Evolutionary conservation across 2,797 vertebrate genomes (phyloP).

Genomic region (Parauchenoglanis punctatus): DNA sequence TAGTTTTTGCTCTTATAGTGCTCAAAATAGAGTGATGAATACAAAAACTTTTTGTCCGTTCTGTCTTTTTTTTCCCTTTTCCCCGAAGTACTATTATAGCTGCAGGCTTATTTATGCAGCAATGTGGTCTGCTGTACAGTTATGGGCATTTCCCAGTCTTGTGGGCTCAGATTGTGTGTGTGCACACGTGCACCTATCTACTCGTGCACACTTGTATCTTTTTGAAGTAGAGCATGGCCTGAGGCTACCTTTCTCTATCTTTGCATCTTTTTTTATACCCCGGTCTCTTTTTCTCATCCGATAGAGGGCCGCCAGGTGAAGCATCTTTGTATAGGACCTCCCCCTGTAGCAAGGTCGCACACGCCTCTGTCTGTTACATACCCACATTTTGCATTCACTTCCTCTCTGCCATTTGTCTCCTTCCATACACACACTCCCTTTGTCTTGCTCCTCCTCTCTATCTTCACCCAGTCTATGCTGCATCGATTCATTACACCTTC

Average conservation of each 20-base stretch:
- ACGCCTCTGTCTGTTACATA: slow-evolving; percentile 16
- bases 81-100: neutral
- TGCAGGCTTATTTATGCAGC: neutral
- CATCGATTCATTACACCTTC: slow-evolving; percentile 47
- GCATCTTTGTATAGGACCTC: slow-evolving; percentile 64
- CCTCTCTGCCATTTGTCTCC: slow-evolving; percentile 18
- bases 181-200: neutral
- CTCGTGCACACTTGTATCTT: slow-evolving; percentile 23
- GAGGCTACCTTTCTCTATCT: slow-evolving; percentile 31
- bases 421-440: neutral
- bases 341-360: slow-evolving; percentile 71
- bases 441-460: slow-evolving; percentile 18
- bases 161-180: neutral
- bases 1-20: neutral
- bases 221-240: slow-evolving; percentile 36
- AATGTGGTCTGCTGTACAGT: neutral
- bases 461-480: slow-evolving; percentile 24
- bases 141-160: slow-evolving; percentile 13
- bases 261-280: neutral
- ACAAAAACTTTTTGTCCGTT: neutral
- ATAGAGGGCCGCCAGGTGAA: slow-evolving; percentile 47
- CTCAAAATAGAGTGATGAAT: neutral
- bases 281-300: neutral
- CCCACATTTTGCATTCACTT: slow-evolving; percentile 13
- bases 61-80: neutral